Conservation (phyloP, 2,797 vertebrate species). For the Chiroxiphia lanceolata region DNA sequence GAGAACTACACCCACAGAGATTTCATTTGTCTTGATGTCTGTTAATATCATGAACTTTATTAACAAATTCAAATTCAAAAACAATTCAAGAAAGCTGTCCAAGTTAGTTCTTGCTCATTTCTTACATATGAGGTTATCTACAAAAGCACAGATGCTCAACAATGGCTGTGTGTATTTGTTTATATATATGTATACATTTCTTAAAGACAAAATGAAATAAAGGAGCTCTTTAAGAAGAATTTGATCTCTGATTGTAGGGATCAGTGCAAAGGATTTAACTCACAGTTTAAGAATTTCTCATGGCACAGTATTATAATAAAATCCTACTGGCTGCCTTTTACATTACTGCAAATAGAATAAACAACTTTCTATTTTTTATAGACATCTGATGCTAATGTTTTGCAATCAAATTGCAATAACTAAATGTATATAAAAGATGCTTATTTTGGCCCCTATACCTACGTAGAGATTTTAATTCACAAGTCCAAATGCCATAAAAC, state of each 20-base stretch:
- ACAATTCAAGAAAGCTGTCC: conserved; percentile 58
- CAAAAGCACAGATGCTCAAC: conserved; percentile 55
- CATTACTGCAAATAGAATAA: conserved; percentile 8
- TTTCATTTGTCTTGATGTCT: conserved; percentile 40
- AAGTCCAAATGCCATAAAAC: conserved; percentile 34
- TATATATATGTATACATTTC: conserved; percentile 13
- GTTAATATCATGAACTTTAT: conserved; percentile 60
- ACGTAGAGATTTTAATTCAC: conserved; percentile 31
- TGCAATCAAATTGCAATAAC: neutral
- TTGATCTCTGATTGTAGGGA: conserved; percentile 10
- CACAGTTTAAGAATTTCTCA: conserved; percentile 31
- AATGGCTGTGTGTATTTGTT: neutral
- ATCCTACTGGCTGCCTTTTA: neutral
- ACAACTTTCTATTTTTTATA: neutral
- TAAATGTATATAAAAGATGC: neutral
- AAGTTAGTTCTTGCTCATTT: conserved; percentile 47
- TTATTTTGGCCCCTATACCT: conserved; percentile 42
- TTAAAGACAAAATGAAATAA: conserved; percentile 21
- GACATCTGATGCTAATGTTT: neutral
- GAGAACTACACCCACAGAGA: conserved; percentile 35
- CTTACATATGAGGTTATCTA: conserved; percentile 60
- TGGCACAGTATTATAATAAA: neutral
- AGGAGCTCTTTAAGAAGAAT: conserved; percentile 7
- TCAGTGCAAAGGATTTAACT: conserved; percentile 43
- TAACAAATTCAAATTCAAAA: conserved; percentile 67